Evolutionary conservation across 2,113 vertebrate genomes (phyloP), one percentile per base, ranked within the genome.

Genomic region (Microcebus griseorufus): DNA sequence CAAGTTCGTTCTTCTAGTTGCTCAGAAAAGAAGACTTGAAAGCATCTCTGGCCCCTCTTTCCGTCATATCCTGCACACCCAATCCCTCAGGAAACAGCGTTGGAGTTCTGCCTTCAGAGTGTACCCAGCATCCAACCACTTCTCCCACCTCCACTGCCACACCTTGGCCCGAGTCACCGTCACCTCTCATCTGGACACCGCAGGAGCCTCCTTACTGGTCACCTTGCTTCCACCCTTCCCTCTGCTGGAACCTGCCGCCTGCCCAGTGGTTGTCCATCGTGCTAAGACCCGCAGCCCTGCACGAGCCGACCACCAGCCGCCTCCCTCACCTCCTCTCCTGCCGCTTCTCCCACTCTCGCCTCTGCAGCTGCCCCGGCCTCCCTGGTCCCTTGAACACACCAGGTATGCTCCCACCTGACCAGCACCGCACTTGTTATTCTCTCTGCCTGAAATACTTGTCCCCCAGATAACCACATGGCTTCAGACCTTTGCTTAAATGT

Each of bases 381-480:
- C 13, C 39, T 4, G 6, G 2, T 2, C 12, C 22, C 27, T 16
- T n/a, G n/a, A 62, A 11, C 9, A 7, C 0, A 9, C 34, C 45
- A 9, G 16, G 17, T 25, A 10, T 1, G 2, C 1, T n/a, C n/a
- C 72, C 37, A 48, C 48, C 64, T 70, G 64, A 34, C 8, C 29
- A 22, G 60, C 48, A 62, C n/a, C 12, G 48, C 60, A 20, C 55
- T 27, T 39, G 32, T 23, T 20, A n/a, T 75, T 84, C n/a, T 55
- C 32, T 94, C 37, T 67, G 34, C 79, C 88, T 48, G 45, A 39
- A 78, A 76, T 1, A 2, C 88, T 78, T 34, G 9, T 58, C 18
- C 29, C 29, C 62, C 84, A 62, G 37, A 17, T 20, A 42, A 42
- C 82, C 13, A 11, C n/a, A 12, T 6, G 13, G 23, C 76, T n/a